Evolutionary conservation across 2,113 vertebrate species (phyloP).

Genomic region (Numenius arquata): DNA sequence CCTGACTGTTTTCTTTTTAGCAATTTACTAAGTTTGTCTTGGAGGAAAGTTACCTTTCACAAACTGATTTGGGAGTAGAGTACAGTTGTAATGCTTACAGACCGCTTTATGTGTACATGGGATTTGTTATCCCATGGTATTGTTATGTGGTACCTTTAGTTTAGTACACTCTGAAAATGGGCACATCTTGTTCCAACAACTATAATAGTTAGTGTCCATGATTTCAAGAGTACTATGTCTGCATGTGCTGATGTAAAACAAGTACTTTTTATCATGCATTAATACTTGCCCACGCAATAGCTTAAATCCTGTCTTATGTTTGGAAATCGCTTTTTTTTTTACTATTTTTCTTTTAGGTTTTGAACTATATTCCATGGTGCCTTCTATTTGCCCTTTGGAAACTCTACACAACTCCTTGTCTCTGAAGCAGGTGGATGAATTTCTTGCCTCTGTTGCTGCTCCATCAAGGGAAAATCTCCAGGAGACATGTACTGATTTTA

Average conservation of each 20-base stretch:
- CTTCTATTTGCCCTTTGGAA: conserved; percentile 90
- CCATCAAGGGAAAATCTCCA: conserved; percentile 73
- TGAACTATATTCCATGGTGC: conserved; percentile 93
- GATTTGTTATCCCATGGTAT: neutral
- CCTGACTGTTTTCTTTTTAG: neutral
- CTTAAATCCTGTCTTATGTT: conserved; percentile 7
- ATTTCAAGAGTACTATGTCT: conserved; percentile 31
- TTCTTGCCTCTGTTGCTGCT: conserved; percentile 82
- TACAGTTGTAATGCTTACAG: neutral
- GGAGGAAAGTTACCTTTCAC: neutral
- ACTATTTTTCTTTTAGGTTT: conserved; percentile 75
- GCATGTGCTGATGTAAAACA: conserved; percentile 25
- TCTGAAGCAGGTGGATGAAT: conserved; percentile 91
- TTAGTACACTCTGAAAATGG: neutral
- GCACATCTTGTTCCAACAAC: conserved; percentile 18
- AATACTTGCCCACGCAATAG: neutral
- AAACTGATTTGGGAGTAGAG: neutral
- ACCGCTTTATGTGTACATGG: neutral
- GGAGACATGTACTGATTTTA: conserved; percentile 69
- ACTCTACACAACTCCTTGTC: conserved; percentile 90
- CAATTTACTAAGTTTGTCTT: neutral
- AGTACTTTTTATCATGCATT: neutral
- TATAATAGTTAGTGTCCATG: conserved; percentile 32
- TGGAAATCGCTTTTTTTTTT: conserved; percentile 22
- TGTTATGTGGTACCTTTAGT: neutral